phyloP scores from a whole-genome alignment of 2,797 vertebrate species.

The Dicrostonyx torquatus region DNA sequence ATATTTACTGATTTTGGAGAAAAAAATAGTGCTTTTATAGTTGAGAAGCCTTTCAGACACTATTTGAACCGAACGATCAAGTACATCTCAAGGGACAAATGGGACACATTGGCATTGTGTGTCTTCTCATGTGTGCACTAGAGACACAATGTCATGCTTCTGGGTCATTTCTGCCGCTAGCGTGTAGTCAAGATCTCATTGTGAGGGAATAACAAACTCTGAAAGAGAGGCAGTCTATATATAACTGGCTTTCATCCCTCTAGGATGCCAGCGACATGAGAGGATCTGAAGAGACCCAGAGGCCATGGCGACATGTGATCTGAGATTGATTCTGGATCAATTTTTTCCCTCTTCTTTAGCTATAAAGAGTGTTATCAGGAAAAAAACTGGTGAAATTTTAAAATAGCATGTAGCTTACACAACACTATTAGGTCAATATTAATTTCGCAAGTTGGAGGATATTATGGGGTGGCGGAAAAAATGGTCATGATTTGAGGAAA shows the following conservation, averaged over 20 bases:
- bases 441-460: slow-evolving; percentile 40
- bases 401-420: slow-evolving; percentile 21
- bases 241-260: slow-evolving; percentile 7
- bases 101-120: not conserved
- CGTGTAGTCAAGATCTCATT: not conserved
- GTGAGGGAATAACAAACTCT: not conserved
- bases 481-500: not conserved
- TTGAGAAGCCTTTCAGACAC: not conserved
- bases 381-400: slow-evolving; percentile 45
- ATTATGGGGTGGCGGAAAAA: not conserved
- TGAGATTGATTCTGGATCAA: slow-evolving; percentile 27
- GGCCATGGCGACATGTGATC: not conserved
- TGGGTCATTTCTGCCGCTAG: not conserved
- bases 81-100: not conserved
- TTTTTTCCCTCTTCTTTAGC: not conserved
- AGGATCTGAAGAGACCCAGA: not conserved
- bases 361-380: slow-evolving; percentile 4
- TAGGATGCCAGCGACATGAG: slow-evolving; percentile 22
- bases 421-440: not conserved
- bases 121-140: not conserved
- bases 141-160: not conserved
- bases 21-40: not conserved
- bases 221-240: not conserved
- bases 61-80: not conserved
- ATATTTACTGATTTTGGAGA: slow-evolving; percentile 32